Evolutionary conservation across 2,888 invertebrate genomes (phyloP).

Genomic region (Rhagonycha fulva): DNA sequence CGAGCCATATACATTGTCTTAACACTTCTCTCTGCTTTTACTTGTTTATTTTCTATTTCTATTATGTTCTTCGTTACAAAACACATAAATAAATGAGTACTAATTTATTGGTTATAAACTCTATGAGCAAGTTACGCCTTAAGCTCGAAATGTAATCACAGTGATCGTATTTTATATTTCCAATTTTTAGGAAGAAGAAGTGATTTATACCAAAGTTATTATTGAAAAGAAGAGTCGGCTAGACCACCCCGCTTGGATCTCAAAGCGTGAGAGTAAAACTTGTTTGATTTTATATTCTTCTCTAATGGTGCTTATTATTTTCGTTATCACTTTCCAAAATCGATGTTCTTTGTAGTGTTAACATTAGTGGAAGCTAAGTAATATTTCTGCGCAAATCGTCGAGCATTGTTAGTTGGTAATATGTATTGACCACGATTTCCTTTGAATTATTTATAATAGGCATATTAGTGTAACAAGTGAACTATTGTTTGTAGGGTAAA

Average conservation of each 20-base stretch:
- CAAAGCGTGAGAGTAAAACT: background rate
- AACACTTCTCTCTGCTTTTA: background rate
- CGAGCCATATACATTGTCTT: background rate
- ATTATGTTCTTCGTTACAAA: background rate
- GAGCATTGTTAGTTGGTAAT: background rate
- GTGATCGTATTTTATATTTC: background rate
- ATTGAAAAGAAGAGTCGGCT: background rate
- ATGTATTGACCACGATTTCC: conserved; percentile 22
- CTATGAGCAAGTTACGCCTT: background rate
- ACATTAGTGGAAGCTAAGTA: background rate
- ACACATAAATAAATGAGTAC: background rate
- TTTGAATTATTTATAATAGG: conserved; percentile 31
- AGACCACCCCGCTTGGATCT: background rate
- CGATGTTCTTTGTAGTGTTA: background rate
- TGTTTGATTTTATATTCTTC: background rate
- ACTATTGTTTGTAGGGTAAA: conserved; percentile 33
- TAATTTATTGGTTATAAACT: background rate
- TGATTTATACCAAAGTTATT: background rate
- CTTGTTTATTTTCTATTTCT: background rate
- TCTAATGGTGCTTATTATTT: background rate
- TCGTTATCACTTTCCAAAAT: background rate
- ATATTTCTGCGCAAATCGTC: background rate
- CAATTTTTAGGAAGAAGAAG: background rate
- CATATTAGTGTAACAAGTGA: conserved; percentile 30
- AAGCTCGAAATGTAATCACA: background rate